A percentile compares a stretch with the other conserved stretches of the same genome.
phyloP scores from a whole-genome alignment of 2,888 invertebrate genomes.

The Molanna angustata region DNA sequence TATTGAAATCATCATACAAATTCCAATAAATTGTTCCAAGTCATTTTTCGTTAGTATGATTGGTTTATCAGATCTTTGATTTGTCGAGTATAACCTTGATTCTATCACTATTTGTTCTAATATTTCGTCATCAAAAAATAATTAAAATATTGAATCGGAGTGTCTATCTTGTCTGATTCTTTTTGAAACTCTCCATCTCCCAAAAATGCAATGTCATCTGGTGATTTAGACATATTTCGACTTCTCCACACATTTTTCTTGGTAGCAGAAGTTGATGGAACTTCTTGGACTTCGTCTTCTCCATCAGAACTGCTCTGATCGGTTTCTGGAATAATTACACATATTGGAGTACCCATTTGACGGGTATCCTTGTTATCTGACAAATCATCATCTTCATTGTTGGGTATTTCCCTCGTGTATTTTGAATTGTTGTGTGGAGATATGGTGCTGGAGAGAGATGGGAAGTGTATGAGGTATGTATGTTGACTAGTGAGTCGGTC shows the following conservation, averaged over 20 bases:
- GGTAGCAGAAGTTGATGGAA: constrained; percentile 8
- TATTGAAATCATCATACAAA: constrained; percentile 8
- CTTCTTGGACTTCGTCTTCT: constrained; percentile 7
- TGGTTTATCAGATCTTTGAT: background rate
- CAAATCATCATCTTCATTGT: background rate
- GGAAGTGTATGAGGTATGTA: no score
- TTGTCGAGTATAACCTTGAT: background rate
- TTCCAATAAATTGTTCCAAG: constrained; percentile 5
- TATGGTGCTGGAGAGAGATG: no score
- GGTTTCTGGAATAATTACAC: background rate
- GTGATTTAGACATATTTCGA: constrained; percentile 7
- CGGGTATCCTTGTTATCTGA: background rate
- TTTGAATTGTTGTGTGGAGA: background rate
- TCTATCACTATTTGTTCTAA: background rate
- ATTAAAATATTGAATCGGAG: background rate
- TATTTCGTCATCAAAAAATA: background rate
- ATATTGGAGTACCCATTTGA: background rate
- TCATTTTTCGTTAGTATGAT: background rate
- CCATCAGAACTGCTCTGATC: background rate
- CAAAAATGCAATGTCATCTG: constrained; percentile 3
- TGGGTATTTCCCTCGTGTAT: background rate
- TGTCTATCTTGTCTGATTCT: background rate
- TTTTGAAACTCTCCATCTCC: constrained; percentile 4
- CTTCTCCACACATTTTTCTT: constrained; percentile 7
- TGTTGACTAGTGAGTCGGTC: no score